Conservation (phyloP, 2,797 vertebrate genomes). For the Myiothlypis coronata region DNA sequence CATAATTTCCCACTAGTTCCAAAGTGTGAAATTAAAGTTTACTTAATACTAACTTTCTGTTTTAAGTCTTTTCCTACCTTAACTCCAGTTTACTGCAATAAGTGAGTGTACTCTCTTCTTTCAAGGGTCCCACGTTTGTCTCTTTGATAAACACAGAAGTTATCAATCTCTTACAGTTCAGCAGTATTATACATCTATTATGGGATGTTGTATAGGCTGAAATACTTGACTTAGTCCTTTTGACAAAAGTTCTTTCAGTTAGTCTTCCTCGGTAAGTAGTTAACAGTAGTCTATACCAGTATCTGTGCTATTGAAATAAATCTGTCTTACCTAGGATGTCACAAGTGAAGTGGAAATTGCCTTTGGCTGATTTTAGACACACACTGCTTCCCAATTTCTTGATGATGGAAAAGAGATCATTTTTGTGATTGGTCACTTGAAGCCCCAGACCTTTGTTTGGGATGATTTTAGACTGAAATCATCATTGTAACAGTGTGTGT, state of each 20-base stretch:
- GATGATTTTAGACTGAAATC: background rate
- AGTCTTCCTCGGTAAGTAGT: background rate
- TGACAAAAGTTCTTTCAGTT: background rate
- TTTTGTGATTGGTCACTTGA: background rate
- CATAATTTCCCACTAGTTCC: background rate
- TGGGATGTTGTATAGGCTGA: background rate
- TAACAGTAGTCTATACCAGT: background rate
- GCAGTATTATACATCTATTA: background rate
- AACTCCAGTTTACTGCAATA: background rate
- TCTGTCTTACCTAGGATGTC: background rate
- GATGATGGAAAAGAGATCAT: background rate
- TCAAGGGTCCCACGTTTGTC: background rate
- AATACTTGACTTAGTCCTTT: background rate
- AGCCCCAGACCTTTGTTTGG: background rate
- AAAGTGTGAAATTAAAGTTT: background rate
- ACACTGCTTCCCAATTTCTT: background rate
- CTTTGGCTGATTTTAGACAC: background rate
- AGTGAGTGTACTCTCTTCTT: background rate
- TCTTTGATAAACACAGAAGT: background rate
- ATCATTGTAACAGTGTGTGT: background rate
- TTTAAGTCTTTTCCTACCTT: background rate
- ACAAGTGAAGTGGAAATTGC: background rate
- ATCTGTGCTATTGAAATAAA: background rate
- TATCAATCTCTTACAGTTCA: background rate
- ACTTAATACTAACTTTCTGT: background rate